Evolutionary conservation across 2,113 vertebrate species (phyloP), one percentile per base, ranked within the genome.

Genomic region (Athene cunicularia): DNA sequence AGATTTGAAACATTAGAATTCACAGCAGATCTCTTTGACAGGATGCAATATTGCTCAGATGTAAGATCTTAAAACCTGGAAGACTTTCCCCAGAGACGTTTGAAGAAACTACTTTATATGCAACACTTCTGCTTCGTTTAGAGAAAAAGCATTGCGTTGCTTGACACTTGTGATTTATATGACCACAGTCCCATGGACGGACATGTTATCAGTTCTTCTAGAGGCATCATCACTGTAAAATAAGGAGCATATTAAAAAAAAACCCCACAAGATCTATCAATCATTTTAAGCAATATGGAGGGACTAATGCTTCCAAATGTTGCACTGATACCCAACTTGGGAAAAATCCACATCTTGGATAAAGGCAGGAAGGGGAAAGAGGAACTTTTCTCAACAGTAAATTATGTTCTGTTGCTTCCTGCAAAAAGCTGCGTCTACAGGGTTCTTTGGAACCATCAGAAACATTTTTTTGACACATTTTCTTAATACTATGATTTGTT

Each of bases 61-160:
- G 9, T 55, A 80, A 90, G 23, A 62, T 66, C 56, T 71, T 68
- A 75, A 86, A 90, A 84, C 14, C 53, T 80, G 32, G 15, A 58
- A 63, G 12, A 88, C 14, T 49, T 35, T 80, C 58, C 27, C 35
- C 12, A 33, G 30, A 59, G 4, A 8, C 4, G 5, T 85, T 94
- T 91, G 33, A 71, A 82, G 72, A 94, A 91, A 71, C 79, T 74
- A 81, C 26, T 89, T 39, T 81, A 18, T 67, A 49, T 64, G 49
- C 50, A 87, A 56, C 43, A 14, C 62, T 95, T 80, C 20, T 68
- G 55, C 70, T 96, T 95, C 90, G 37, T 90, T 97, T 93, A 80
- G 73, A 68, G 56, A 82, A 92, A 80, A 95, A 90, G 2, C 12
- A 66, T 75, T 67, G 52, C 33, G 72, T 74, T 63, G 19, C 91